phyloP scores from a whole-genome alignment of 2,797 vertebrate genomes.

The Lacerta agilis region DNA sequence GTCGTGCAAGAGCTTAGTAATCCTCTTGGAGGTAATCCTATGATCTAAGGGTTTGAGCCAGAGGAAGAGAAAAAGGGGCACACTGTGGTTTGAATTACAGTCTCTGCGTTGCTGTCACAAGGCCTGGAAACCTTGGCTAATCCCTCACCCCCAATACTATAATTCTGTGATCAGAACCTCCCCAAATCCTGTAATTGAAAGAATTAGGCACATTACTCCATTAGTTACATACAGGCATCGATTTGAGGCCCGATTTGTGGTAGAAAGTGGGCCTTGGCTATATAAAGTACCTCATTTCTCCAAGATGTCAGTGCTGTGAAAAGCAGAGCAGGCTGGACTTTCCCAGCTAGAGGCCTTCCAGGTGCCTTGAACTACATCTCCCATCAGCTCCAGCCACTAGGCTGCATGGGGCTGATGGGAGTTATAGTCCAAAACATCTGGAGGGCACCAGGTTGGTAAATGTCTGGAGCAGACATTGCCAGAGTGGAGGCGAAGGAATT shows the following conservation, averaged over 20 bases:
- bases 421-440: too few species aligned
- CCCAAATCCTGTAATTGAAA: background rate
- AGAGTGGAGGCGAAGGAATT: too few species aligned
- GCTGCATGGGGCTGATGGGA: background rate
- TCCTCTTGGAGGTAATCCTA: background rate
- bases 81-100: background rate
- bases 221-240: background rate
- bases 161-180: background rate
- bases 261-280: too few species aligned
- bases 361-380: background rate
- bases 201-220: background rate
- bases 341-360: too few species aligned
- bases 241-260: too few species aligned
- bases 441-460: background rate
- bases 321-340: too few species aligned
- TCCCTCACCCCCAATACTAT: background rate
- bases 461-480: too few species aligned
- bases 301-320: too few species aligned
- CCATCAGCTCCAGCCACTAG: background rate
- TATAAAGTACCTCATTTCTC: too few species aligned
- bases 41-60: background rate
- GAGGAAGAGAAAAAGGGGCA: background rate
- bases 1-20: background rate
- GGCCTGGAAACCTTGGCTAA: background rate
- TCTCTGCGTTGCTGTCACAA: too few species aligned